These are phyloP conservation scores for Tetramorium simillimum DNA, from an alignment of 1,140 invertebrate species.

Conservation along the genomic window DNA sequence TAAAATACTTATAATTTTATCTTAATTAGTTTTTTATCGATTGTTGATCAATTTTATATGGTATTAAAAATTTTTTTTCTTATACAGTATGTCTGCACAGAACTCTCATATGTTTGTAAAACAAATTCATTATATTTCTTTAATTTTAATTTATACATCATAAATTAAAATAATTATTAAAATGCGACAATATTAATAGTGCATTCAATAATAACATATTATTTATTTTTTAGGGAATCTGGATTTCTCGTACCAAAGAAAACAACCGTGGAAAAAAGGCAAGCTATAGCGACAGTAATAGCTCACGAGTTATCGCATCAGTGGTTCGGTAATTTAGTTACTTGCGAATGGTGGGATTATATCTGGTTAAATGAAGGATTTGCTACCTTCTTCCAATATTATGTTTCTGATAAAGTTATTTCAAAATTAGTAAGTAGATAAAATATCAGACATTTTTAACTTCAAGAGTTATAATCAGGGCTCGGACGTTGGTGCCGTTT, in stretches of 20 bases:
- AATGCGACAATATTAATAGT: background rate
- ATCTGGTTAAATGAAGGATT: slow-evolving; percentile 91
- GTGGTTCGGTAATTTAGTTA: slow-evolving; percentile 89
- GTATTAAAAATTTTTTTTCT: background rate
- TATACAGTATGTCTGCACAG: background rate
- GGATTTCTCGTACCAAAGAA: slow-evolving; percentile 85
- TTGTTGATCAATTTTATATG: background rate
- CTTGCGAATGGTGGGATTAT: slow-evolving; percentile 88
- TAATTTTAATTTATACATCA: background rate
- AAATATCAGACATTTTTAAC: background rate
- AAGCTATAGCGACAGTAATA: slow-evolving; percentile 86
- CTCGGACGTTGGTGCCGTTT: too few relatives aligned
- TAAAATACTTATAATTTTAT: background rate
- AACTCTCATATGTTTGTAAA: background rate
- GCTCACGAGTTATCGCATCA: slow-evolving; percentile 89
- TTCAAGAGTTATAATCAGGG: background rate
- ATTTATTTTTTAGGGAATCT: slow-evolving; percentile 86
- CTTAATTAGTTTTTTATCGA: background rate
- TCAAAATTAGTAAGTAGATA: background rate
- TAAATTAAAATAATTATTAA: background rate
- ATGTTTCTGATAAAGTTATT: slow-evolving; percentile 85
- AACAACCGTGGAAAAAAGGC: slow-evolving; percentile 84
- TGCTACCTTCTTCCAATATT: slow-evolving; percentile 90
- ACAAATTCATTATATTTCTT: background rate
- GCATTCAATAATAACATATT: background rate